A percentile compares a stretch with the other conserved stretches of the same genome.
Conservation (phyloP, 2,888 invertebrate genomes). For the Eristalis pertinax region DNA sequence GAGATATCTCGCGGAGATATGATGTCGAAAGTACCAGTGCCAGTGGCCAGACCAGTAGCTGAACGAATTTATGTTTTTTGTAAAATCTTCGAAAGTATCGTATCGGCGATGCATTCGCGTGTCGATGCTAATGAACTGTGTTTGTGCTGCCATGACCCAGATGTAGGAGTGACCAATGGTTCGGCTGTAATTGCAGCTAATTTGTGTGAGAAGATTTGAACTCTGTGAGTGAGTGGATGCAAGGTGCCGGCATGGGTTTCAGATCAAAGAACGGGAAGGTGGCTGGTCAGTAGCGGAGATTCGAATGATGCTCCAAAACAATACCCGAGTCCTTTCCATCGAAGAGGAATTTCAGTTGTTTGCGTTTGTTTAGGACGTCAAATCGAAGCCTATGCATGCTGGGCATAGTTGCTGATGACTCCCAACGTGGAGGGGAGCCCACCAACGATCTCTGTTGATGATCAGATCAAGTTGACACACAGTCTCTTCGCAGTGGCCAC, state of each 20-base stretch:
- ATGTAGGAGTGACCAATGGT: background rate
- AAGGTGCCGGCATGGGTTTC: background rate
- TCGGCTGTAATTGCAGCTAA: background rate
- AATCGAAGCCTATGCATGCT: too few relatives aligned
- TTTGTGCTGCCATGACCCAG: background rate
- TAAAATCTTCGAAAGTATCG: background rate
- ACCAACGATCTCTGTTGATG: too few relatives aligned
- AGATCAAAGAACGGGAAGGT: too few relatives aligned
- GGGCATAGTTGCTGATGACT: too few relatives aligned
- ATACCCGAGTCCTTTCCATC: too few relatives aligned
- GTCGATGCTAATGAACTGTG: background rate
- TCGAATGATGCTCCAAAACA: too few relatives aligned
- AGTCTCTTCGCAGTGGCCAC: too few relatives aligned
- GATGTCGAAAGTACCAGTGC: background rate
- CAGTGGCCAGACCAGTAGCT: background rate
- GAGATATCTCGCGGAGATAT: constrained; percentile 13
- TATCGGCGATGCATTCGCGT: background rate
- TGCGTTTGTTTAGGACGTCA: too few relatives aligned
- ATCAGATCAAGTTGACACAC: too few relatives aligned
- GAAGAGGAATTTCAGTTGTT: too few relatives aligned
- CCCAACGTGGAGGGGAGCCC: too few relatives aligned
- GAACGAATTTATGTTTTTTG: background rate
- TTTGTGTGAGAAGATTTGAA: background rate
- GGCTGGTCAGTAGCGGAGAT: too few relatives aligned
- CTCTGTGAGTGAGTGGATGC: background rate